Percentiles rank a stretch among this genome's conserved stretches.
Conservation (phyloP, 2,888 invertebrate species). For the Lottia scabra region DNA sequence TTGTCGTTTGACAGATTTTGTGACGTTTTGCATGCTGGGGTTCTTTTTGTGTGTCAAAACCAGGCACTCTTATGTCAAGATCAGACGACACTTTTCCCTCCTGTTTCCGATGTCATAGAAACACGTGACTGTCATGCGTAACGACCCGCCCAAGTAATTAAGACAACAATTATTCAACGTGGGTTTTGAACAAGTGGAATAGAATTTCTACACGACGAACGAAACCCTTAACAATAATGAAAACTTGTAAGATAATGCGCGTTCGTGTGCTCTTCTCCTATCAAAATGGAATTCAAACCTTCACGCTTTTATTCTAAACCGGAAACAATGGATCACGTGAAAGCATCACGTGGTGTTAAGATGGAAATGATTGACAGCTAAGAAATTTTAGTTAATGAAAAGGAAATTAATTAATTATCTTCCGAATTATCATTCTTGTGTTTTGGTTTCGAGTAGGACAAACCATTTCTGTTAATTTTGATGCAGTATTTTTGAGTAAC, state of each 20-base stretch:
- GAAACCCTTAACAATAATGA: background rate
- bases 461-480: too few species aligned
- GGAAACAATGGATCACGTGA: conserved; percentile 7
- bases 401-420: conserved; percentile 3
- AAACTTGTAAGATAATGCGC: background rate
- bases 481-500: too few species aligned
- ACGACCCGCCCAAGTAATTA: conserved; percentile 5
- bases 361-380: background rate
- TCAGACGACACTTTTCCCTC: conserved; percentile 4
- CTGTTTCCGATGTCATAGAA: background rate
- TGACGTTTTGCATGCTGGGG: background rate
- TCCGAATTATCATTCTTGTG: background rate
- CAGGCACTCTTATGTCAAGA: conserved; percentile 3
- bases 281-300: background rate
- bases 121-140: background rate
- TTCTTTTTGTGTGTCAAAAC: conserved; percentile 3
- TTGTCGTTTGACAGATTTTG: conserved; percentile 2
- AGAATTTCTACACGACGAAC: background rate
- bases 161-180: background rate
- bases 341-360: background rate
- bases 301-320: background rate
- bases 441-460: too few species aligned
- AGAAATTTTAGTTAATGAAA: background rate
- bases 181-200: background rate
- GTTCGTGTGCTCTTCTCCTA: background rate